A percentile compares a stretch with the other conserved stretches of the same genome.
Evolutionary conservation across 30 jellyfish, hydroid and myxozoan species (phyloP).

Genomic region (Aurelia aurita): DNA sequence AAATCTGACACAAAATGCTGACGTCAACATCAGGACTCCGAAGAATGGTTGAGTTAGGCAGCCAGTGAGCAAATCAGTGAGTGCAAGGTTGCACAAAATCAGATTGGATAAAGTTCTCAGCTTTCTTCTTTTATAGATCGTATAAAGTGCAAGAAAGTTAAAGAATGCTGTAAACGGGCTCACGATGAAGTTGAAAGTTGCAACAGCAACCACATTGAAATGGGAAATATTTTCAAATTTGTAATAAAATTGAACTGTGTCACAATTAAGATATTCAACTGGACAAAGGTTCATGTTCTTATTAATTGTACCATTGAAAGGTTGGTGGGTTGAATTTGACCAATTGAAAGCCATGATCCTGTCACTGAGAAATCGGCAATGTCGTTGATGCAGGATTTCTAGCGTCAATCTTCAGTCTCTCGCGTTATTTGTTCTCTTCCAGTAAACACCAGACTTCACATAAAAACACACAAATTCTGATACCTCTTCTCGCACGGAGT

Average conservation of each 20-base stretch:
- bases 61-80: conserved; percentile 44
- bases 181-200: conserved; percentile 23
- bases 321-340: too few relatives aligned
- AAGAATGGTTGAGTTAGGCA: conserved; percentile 29
- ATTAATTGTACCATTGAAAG: neutral
- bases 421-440: too few relatives aligned
- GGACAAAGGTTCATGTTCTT: neutral
- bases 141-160: conserved; percentile 30
- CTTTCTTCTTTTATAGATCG: conserved; percentile 27
- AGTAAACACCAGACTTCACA: too few relatives aligned
- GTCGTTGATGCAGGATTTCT: too few relatives aligned
- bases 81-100: conserved; percentile 37
- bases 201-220: conserved; percentile 35
- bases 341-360: too few relatives aligned
- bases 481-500: too few relatives aligned
- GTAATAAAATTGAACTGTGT: conserved; percentile 30
- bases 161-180: conserved; percentile 14
- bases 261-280: conserved; percentile 27
- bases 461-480: too few relatives aligned
- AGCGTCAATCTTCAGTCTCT: too few relatives aligned
- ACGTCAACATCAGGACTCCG: conserved; percentile 30
- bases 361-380: too few relatives aligned
- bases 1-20: conserved; percentile 39
- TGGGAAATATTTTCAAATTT: conserved; percentile 33
- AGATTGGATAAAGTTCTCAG: conserved; percentile 25